Evolutionary conservation across 2,113 vertebrate species (phyloP).

Genomic region (Camelus dromedarius): DNA sequence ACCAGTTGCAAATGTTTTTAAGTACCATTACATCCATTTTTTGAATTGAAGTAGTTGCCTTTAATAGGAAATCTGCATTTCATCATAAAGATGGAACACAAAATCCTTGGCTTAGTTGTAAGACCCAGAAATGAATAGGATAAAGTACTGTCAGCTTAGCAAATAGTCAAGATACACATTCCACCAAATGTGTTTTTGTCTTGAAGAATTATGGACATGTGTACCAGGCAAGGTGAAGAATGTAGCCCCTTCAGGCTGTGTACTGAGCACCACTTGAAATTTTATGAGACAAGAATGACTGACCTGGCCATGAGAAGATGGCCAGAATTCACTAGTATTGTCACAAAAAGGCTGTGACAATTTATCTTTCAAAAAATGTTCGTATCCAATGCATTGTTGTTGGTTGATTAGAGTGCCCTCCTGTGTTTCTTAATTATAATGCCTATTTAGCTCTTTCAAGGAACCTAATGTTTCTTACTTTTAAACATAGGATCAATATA

Average conservation of each 20-base stretch:
- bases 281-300: neutral
- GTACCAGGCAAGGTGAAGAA: neutral
- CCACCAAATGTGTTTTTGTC: neutral
- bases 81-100: conserved; percentile 53
- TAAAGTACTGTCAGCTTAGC: neutral
- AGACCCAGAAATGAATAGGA: neutral
- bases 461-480: neutral
- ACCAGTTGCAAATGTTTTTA: conserved; percentile 20
- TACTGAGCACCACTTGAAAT: neutral
- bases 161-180: conserved; percentile 26
- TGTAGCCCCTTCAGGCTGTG: neutral
- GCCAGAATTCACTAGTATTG: neutral
- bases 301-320: neutral
- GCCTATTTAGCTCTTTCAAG: neutral
- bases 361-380: neutral
- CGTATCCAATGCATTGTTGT: neutral
- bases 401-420: neutral
- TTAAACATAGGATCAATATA: neutral
- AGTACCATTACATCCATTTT: neutral
- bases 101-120: conserved; percentile 58
- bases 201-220: conserved; percentile 40
- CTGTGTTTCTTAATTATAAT: conserved; percentile 29
- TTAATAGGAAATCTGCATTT: conserved; percentile 60
- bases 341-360: neutral
- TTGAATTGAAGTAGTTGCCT: conserved; percentile 26